A percentile compares a stretch with the other conserved stretches of the same genome.
Conservation (phyloP, 2,888 invertebrate species). For the Toxonevra muliebris region DNA sequence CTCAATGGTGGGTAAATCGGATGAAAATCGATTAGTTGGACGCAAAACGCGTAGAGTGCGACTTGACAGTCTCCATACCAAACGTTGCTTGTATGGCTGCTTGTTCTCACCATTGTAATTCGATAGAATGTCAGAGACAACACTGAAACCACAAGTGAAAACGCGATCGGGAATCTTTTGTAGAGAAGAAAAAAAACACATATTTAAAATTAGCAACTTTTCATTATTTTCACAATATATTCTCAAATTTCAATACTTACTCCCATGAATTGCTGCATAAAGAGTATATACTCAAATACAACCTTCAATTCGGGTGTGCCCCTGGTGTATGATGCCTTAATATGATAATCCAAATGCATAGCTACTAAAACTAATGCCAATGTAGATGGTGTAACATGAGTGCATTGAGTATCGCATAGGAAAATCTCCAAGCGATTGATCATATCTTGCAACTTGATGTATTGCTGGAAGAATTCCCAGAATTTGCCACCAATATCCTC, state of each 20-base stretch:
- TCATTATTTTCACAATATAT: not conserved
- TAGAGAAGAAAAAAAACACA: constrained; percentile 14
- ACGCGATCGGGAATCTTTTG: constrained; percentile 74
- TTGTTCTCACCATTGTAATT: constrained; percentile 78
- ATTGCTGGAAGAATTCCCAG: constrained; percentile 67
- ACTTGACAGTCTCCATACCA: constrained; percentile 80
- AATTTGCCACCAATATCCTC: constrained; percentile 67
- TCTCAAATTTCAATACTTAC: constrained; percentile 64
- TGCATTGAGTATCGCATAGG: constrained; percentile 78
- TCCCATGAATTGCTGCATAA: constrained; percentile 77
- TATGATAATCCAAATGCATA: constrained; percentile 72
- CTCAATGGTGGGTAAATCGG: constrained; percentile 78
- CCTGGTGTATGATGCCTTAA: constrained; percentile 64
- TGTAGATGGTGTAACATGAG: constrained; percentile 77
- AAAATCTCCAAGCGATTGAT: constrained; percentile 78
- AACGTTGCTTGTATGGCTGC: constrained; percentile 75
- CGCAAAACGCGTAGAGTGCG: constrained; percentile 75
- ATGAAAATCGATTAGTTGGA: constrained; percentile 78
- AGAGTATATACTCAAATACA: constrained; percentile 76
- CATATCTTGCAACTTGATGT: constrained; percentile 70
- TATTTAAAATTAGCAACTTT: constrained; percentile 6
- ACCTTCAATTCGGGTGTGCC: constrained; percentile 70
- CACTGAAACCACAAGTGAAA: constrained; percentile 71
- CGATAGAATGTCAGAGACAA: constrained; percentile 72
- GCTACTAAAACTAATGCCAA: constrained; percentile 82